Conservation (phyloP, 2,113 vertebrate genomes). For the Rhagologus leucostigma region DNA sequence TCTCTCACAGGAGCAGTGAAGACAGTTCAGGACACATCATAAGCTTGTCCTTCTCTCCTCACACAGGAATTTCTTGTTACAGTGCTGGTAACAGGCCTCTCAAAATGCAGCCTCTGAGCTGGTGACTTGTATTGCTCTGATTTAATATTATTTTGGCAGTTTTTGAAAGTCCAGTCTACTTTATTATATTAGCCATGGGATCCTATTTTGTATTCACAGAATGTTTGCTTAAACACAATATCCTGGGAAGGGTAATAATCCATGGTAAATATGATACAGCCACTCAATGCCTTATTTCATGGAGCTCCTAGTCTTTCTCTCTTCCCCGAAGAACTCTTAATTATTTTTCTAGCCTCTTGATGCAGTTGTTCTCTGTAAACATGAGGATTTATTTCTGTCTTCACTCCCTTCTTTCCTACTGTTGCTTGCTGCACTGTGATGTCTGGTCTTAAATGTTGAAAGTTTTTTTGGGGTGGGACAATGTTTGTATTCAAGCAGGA, state of each 20-base stretch:
- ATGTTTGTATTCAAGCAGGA: neutral
- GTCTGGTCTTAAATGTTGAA: neutral
- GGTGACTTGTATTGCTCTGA: neutral
- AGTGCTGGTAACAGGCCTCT: neutral
- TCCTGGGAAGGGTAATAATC: conserved; percentile 19
- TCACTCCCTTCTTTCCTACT: neutral
- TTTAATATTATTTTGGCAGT: neutral
- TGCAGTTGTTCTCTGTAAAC: neutral
- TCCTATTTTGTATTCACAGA: conserved; percentile 9
- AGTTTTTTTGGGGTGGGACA: neutral
- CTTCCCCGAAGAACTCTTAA: neutral
- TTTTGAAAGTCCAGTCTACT: neutral
- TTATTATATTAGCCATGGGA: neutral
- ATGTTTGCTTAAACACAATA: neutral
- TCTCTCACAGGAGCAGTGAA: neutral
- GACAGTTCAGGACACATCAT: neutral
- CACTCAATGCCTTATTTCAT: neutral
- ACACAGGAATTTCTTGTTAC: neutral
- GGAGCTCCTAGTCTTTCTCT: neutral
- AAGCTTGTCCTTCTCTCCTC: neutral
- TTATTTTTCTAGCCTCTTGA: conserved; percentile 4
- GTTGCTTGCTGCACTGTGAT: neutral
- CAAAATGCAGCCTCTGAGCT: neutral
- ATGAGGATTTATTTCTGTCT: neutral
- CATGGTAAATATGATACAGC: neutral